Evolutionary conservation across 1,140 invertebrate species (phyloP), one percentile per base, ranked within the genome.

Genomic region (Asobara japonica): DNA sequence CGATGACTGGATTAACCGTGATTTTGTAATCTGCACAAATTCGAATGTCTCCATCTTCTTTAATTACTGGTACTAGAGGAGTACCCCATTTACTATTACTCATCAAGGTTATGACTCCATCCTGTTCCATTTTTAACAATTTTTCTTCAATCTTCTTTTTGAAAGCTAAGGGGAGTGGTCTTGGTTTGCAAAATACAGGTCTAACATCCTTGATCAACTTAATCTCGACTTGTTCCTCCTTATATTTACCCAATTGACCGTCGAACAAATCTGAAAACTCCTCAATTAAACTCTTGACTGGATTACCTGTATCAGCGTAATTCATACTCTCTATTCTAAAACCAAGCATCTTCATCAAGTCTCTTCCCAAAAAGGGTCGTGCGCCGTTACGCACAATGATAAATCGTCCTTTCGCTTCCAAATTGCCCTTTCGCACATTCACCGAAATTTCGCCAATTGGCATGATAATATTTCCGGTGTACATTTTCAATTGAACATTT

Each of bases 11-110:
- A 73, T 87, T 84, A 0, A 88, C 65, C 7, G 84, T 84, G 3
- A 77, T 65, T 70, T 83, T 84, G 78, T 85, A 89, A 77, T 90
- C 88, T 3, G 79, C 84, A 78, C 87, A 88, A 36, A 90, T 79
- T 8, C 89, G 71, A 16, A 84, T 64, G 4, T 71, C 66, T 13
- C 83, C 85, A 75, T 89, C 78, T 2, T 80, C 68, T 72, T 90
- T 90, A 22, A 76, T 56, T 3, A 89, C 83, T 5, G 83, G 74
- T 0, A 90, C 88, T 2, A 90, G 74, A 0, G 87, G 88, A 6
- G 87, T 82, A 10, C 84, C 86, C 88, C 87, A 90, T 38, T 87
- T 80, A 16, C 81, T 84, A 71, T 75, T 73, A 56, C 83, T n/a
- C n/a, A 88, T 82, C 60, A 77, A 76, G 60, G 76, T 56, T 16